These are phyloP conservation scores for Caenorhabditis japonica DNA, from an alignment of 2,888 invertebrate genomes.

Conservation along the genomic window DNA sequence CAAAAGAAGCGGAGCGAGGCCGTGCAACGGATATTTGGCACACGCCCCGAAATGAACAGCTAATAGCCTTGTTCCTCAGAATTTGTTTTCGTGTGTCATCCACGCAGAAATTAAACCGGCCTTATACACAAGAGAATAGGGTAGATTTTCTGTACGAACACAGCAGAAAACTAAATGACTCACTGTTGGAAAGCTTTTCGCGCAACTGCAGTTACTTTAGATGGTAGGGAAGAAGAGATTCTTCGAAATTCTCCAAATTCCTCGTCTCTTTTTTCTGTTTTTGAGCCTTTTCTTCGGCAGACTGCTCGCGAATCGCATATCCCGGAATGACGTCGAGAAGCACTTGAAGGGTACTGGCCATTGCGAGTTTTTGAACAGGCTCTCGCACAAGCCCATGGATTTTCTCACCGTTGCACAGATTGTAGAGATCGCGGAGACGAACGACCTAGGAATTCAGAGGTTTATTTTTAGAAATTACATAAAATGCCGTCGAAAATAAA, in stretches of 20 bases:
- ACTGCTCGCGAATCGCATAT: constrained; percentile 85
- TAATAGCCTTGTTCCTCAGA: too few relatives aligned
- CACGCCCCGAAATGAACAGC: too few relatives aligned
- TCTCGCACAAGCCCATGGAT: constrained; percentile 77
- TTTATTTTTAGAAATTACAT: background rate
- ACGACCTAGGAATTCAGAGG: too few relatives aligned
- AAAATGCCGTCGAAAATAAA: too few relatives aligned
- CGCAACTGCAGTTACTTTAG: constrained; percentile 88
- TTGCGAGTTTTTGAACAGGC: constrained; percentile 78
- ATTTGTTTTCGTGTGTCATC: too few relatives aligned
- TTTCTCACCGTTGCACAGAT: constrained; percentile 77
- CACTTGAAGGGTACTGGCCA: constrained; percentile 85
- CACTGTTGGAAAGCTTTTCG: constrained; percentile 80
- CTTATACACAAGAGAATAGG: too few relatives aligned
- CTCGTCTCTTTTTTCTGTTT: constrained; percentile 90
- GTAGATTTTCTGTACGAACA: too few relatives aligned
- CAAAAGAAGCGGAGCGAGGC: too few relatives aligned
- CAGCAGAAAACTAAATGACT: constrained; percentile 29
- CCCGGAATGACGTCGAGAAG: constrained; percentile 93
- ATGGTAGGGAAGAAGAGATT: constrained; percentile 86
- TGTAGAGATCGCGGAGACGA: constrained; percentile 77
- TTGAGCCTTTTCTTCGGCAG: constrained; percentile 80
- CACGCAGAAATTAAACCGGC: too few relatives aligned
- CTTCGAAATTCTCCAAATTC: constrained; percentile 86
- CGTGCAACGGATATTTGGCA: too few relatives aligned